Evolutionary conservation across 2,797 vertebrate genomes (phyloP), one percentile per base, ranked within the genome.

Genomic region (Toxotes lorentzi): DNA sequence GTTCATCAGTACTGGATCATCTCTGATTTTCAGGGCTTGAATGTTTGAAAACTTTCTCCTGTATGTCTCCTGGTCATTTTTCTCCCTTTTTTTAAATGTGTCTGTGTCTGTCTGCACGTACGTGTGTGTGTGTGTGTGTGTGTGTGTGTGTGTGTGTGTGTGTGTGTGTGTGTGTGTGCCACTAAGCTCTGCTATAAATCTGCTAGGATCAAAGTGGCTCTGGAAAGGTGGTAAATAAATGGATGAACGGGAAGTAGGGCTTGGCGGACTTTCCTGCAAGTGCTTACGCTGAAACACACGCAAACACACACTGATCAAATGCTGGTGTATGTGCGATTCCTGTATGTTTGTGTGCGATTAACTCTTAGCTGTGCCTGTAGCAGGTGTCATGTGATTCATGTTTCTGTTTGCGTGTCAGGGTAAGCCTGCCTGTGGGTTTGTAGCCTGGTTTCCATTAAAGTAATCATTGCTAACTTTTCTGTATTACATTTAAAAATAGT

Each of bases 141-240:
- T n/a, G 4, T 47, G 21, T 27, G 47, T 30, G 38, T 43, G 11
- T 23, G 54, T 24, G 24, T 43, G 61, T 24, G 12, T 60, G 41
- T 50, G 56, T 57, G n/a, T 58, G 2, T 51, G 27, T 60, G 30
- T 47, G 48, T 56, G 35, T 38, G n/a, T 45, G 34, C 40, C n/a
- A 51, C 23, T 48, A 16, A 48, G 43, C 64, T 9, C 8, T 12
- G 21, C 34, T n/a, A n/a, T 88, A 79, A 83, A 79, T 82, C 78
- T 64, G 5, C 12, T 4, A 12, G 32, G 61, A 69, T 75, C 54
- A 27, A 66, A 66, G 69, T 73, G 57, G 69, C 38, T 70, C 35
- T 45, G 16, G 35, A 73, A 71, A 76, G 27, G 50, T 68, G 23
- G 23, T 54, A 41, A 60, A 61, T 50, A 63, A 72, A 48, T 72